Base-by-base conservation (phyloP, 92 coral and sea anemone species). In the Zoanthus gigantus region DNA sequence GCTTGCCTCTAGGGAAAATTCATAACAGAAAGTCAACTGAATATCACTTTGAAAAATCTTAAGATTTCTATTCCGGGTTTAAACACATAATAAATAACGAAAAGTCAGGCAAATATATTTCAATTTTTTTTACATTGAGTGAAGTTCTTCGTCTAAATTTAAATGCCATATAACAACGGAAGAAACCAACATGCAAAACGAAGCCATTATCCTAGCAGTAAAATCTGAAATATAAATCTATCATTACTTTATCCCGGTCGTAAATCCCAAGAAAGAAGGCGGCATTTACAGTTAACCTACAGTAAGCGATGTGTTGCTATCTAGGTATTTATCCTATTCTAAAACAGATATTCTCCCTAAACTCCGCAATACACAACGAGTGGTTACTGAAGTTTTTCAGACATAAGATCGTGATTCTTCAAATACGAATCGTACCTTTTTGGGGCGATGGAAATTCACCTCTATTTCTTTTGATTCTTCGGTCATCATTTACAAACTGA, bases 391-490 rank as follows among this genome's bases (percentile, higher is more conserved):
- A 54, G 31, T 5, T 54, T n/a, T 50, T 50, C 9, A 50, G 15
- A 53, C 11, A 8, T 48, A 76, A 15, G 32, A 76, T 18, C 66
- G 52, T 17, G 67, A 69, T 9, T 69, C 45, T 69, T 69, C 11
- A 30, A 30, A 61, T 23, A 17, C 37, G n/a, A 15, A 52, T 15
- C 65, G 71, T 77, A 91, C 94, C 94, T 91, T 88, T 74, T 88
- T 91, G 13, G 94, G 94, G 68, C 89, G 85, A 76, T 91, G 94
- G 17, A 88, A 84, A 72, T 91, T 88, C 37, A 91, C 89, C 31
- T 23, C 91, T 14, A 84, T 53, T 5, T 79, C 84, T 66, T 45
- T 58, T 14, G 94, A 88, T 48, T 52, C 58, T 17, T 44, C 76
- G 28, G 87, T 31, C 94, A 91, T 91, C 77, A 72, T 54, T 47